phyloP scores from a whole-genome alignment of 2,797 vertebrate genomes.

The Crenichthys baileyi region DNA sequence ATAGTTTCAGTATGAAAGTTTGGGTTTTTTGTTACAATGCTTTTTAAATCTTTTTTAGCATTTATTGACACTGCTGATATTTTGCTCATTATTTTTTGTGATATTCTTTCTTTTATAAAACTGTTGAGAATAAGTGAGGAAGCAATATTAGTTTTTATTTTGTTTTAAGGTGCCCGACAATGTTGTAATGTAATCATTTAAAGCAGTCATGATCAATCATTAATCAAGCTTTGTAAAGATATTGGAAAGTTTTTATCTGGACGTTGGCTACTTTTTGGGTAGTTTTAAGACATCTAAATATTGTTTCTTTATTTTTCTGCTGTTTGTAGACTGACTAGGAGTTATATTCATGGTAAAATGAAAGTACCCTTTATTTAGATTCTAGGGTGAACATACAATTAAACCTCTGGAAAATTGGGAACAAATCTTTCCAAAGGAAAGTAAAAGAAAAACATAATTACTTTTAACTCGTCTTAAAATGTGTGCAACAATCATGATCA shows the following conservation, averaged over 20 bases:
- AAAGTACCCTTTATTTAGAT: neutral
- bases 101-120: neutral
- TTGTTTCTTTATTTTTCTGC: neutral
- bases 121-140: neutral
- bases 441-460: neutral
- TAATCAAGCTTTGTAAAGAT: neutral
- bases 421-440: neutral
- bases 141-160: neutral
- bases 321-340: neutral
- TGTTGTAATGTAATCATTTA: neutral
- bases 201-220: neutral
- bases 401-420: neutral
- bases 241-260: neutral
- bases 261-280: neutral
- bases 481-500: neutral
- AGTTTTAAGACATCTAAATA: neutral
- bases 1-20: constrained; percentile 1
- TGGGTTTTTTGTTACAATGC: neutral
- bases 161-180: neutral
- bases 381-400: neutral
- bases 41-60: neutral
- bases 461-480: neutral
- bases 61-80: neutral
- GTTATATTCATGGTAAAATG: neutral
- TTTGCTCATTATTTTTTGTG: neutral